Conservation (phyloP, 2,797 vertebrate genomes). For the Lacerta viridis region DNA sequence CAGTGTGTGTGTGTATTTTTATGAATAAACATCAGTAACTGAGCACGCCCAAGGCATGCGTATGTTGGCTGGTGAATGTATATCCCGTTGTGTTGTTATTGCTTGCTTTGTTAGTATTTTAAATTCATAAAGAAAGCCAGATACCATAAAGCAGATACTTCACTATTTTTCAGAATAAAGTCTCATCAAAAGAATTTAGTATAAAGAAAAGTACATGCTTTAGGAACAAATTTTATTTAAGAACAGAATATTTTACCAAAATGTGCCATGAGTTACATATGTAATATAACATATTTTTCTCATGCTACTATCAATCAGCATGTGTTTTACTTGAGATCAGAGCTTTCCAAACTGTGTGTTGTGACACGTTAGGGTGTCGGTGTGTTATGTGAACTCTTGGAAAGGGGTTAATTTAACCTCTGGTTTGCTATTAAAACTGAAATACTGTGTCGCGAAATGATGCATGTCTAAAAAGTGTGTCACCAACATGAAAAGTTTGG, state of each 20-base stretch:
- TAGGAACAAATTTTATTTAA: conserved; percentile 13
- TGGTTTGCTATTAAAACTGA: too few relatives aligned
- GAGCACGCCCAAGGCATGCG: conserved; percentile 9
- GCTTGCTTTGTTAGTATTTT: conserved; percentile 65
- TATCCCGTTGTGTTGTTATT: conserved; percentile 60
- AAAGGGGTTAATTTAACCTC: too few relatives aligned
- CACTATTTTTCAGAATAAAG: conserved; percentile 43
- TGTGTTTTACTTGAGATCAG: conserved; percentile 57
- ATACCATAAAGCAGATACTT: conserved; percentile 49
- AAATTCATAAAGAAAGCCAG: conserved; percentile 55
- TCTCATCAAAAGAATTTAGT: conserved; percentile 36
- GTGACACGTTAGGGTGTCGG: too few relatives aligned
- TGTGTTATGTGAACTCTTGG: too few relatives aligned
- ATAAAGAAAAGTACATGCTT: background rate
- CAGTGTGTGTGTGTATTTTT: background rate
- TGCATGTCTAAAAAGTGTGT: too few relatives aligned
- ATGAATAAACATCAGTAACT: conserved; percentile 6
- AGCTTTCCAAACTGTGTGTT: too few relatives aligned
- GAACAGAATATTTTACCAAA: background rate
- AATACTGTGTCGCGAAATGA: too few relatives aligned
- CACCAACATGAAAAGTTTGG: too few relatives aligned
- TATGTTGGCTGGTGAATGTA: conserved; percentile 59
- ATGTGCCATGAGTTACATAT: background rate
- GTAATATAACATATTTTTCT: conserved; percentile 30
- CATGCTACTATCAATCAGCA: conserved; percentile 52